A percentile compares a stretch with the other conserved stretches of the same genome.
phyloP scores from a whole-genome alignment of 2,888 invertebrate genomes.

The Zeuzera pyrina region DNA sequence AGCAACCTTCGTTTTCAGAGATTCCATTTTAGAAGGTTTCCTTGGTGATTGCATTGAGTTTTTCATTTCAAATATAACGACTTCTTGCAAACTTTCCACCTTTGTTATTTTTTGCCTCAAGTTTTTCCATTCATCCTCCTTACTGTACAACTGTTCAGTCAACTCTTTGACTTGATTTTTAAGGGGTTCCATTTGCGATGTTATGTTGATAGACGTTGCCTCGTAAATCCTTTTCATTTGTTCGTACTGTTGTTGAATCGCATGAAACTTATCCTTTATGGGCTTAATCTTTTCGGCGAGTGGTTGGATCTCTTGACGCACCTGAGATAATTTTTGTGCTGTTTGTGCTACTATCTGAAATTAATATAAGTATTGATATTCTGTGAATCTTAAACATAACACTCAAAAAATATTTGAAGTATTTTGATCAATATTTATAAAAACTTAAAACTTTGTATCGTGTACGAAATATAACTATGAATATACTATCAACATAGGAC shows the following conservation, averaged over 20 bases:
- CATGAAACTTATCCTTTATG: constrained; percentile 76
- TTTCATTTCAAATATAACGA: constrained; percentile 66
- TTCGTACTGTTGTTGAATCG: constrained; percentile 77
- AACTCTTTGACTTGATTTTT: constrained; percentile 68
- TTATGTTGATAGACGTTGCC: constrained; percentile 72
- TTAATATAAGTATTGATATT: no score
- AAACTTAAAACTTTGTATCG: no score
- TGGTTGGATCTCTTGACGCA: constrained; percentile 62
- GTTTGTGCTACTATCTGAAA: constrained; percentile 75
- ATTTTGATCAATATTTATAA: no score
- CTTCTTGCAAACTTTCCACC: constrained; percentile 67
- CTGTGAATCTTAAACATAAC: no score
- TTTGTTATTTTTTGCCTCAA: constrained; percentile 69
- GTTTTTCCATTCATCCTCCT: constrained; percentile 70
- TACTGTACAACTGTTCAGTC: constrained; percentile 61
- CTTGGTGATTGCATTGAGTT: constrained; percentile 65
- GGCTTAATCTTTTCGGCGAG: constrained; percentile 73
- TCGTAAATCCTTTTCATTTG: constrained; percentile 79
- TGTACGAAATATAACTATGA: no score
- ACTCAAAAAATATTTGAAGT: no score
- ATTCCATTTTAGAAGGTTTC: constrained; percentile 73
- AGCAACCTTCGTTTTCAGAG: constrained; percentile 72
- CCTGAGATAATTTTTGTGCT: constrained; percentile 64
- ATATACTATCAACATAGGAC: no score
- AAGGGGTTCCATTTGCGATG: constrained; percentile 70